Percentiles rank a stretch among this genome's conserved stretches.
These are phyloP conservation scores for Tribolium madens DNA, from an alignment of 1,140 invertebrate genomes.

Conservation along the genomic window DNA sequence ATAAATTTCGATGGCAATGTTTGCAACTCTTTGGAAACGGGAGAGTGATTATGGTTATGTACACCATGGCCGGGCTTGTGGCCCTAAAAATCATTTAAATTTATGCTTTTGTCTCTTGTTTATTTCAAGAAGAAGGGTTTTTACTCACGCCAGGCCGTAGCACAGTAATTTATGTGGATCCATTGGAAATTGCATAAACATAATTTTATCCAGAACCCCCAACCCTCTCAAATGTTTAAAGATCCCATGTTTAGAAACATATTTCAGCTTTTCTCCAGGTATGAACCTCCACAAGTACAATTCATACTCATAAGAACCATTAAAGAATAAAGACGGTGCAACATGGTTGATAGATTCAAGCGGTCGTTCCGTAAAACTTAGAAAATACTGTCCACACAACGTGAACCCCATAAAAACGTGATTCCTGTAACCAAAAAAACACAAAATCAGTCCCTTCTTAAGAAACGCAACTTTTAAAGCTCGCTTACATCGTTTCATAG, in stretches of 20 bases:
- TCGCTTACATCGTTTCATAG: constrained; percentile 62
- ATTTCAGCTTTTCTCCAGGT: constrained; percentile 59
- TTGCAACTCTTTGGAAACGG: constrained; percentile 61
- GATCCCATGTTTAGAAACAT: constrained; percentile 62
- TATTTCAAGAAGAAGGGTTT: no score
- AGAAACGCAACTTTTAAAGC: constrained; percentile 8
- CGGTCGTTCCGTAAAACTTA: constrained; percentile 78
- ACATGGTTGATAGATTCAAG: constrained; percentile 40
- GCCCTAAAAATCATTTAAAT: constrained; percentile 54
- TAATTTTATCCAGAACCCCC: constrained; percentile 60
- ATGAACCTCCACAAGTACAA: constrained; percentile 63
- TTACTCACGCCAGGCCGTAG: constrained; percentile 63
- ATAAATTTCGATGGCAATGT: constrained; percentile 56
- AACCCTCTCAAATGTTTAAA: constrained; percentile 61
- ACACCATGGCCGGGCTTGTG: constrained; percentile 60
- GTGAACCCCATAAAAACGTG: constrained; percentile 95
- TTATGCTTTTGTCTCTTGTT: no score
- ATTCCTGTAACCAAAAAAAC: constrained; percentile 64
- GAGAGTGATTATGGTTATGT: constrained; percentile 63
- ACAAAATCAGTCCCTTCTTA: neutral
- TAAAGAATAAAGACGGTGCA: constrained; percentile 39
- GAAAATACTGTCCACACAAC: constrained; percentile 90
- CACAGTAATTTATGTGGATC: constrained; percentile 63
- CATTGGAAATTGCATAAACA: constrained; percentile 64
- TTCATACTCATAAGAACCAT: constrained; percentile 59